A percentile compares a stretch with the other conserved stretches of the same genome.
Evolutionary conservation across 2,113 vertebrate species (phyloP).

Genomic region (Neogobius melanostomus): DNA sequence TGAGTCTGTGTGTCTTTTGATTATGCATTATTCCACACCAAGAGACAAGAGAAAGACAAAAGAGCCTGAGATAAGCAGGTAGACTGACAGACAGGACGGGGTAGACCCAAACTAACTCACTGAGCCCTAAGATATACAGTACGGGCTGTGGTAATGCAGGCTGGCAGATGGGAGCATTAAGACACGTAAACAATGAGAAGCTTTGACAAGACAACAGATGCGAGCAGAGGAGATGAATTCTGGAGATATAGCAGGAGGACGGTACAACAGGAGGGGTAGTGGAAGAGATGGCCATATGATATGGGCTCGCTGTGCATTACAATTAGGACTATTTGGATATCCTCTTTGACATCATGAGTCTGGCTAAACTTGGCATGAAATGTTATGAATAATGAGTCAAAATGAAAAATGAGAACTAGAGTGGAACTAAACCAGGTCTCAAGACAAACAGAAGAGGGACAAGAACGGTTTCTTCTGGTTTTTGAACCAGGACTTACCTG

Average conservation of each 20-base stretch:
- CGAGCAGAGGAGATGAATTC: conserved; percentile 5
- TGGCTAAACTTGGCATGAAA: background rate
- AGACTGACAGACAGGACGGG: conserved; percentile 24
- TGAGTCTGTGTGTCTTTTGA: conserved; percentile 40
- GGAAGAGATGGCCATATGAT: background rate
- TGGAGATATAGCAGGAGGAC: background rate
- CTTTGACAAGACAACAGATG: conserved; percentile 21
- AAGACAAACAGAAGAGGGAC: too few species aligned
- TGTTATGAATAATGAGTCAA: too few species aligned
- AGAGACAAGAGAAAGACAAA: conserved; percentile 29
- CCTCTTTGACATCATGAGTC: background rate
- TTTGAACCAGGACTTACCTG: too few species aligned
- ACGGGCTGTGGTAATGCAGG: conserved; percentile 33
- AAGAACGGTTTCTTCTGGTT: too few species aligned
- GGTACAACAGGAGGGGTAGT: background rate
- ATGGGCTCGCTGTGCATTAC: background rate
- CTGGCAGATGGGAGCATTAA: conserved; percentile 40
- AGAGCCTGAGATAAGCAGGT: conserved; percentile 24
- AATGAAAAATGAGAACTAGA: too few species aligned
- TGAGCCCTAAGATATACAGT: conserved; percentile 20
- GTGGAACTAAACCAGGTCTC: background rate
- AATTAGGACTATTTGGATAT: background rate
- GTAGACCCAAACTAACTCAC: conserved; percentile 17
- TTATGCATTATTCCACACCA: conserved; percentile 49
- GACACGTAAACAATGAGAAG: conserved; percentile 43